These are phyloP conservation scores for Buceros bicornis DNA, from an alignment of 2,797 vertebrate species.

Conservation along the genomic window DNA sequence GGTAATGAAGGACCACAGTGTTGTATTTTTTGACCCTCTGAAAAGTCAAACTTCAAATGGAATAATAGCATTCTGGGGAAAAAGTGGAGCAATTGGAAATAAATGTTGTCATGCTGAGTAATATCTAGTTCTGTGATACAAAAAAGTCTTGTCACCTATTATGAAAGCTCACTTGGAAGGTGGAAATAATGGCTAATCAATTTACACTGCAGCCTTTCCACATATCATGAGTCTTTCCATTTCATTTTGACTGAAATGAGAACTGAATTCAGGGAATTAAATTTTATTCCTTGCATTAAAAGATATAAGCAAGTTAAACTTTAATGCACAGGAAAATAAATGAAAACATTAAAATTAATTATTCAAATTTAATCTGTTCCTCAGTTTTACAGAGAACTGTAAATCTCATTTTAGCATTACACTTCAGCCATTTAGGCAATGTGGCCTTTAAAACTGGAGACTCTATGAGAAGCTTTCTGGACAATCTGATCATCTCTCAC, in stretches of 20 bases:
- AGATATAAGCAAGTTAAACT: slow-evolving; percentile 76
- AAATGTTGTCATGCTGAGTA: background rate
- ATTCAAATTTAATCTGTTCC: slow-evolving; percentile 79
- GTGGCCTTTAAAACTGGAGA: slow-evolving; percentile 53
- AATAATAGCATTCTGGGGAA: background rate
- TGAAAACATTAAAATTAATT: slow-evolving; percentile 83
- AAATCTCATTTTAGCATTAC: slow-evolving; percentile 49
- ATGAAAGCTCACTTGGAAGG: background rate
- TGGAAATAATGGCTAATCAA: background rate
- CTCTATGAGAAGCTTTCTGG: background rate
- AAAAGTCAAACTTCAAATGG: slow-evolving; percentile 2
- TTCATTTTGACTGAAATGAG: slow-evolving; percentile 47
- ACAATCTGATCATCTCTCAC: slow-evolving; percentile 45
- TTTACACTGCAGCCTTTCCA: background rate
- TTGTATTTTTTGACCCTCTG: background rate
- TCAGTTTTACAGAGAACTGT: slow-evolving; percentile 55
- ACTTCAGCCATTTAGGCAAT: slow-evolving; percentile 54
- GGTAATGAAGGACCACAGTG: background rate
- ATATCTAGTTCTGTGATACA: background rate
- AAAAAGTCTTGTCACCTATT: background rate
- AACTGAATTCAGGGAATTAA: slow-evolving; percentile 58
- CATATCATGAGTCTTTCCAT: background rate
- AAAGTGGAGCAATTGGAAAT: slow-evolving; percentile 19
- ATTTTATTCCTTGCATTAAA: slow-evolving; percentile 62
- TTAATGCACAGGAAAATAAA: slow-evolving; percentile 74